Evolutionary conservation across 1,140 invertebrate genomes (phyloP).

Genomic region (Habropoda laboriosa): DNA sequence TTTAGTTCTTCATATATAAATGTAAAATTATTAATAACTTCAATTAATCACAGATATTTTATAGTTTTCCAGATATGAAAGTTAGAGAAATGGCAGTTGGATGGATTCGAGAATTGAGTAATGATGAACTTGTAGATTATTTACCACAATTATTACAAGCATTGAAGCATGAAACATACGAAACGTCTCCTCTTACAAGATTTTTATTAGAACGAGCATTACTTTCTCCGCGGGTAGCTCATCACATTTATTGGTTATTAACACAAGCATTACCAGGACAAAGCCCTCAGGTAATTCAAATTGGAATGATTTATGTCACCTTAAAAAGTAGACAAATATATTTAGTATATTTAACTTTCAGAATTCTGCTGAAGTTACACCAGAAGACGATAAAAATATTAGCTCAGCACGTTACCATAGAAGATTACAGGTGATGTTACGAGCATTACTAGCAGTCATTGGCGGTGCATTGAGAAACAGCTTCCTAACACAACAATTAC

Average conservation of each 20-base stretch:
- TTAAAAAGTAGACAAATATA: not conserved
- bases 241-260: conserved; percentile 97
- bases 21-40: not conserved
- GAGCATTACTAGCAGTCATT: conserved; percentile 92
- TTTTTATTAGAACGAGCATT: conserved; percentile 93
- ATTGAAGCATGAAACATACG: conserved; percentile 96
- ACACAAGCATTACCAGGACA: conserved; percentile 89
- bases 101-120: conserved; percentile 90
- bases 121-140: conserved; percentile 95
- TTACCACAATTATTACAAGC: conserved; percentile 97
- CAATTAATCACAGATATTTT: conserved; percentile 50
- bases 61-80: conserved; percentile 94
- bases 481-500: conserved; percentile 91
- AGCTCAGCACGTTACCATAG: conserved; percentile 87
- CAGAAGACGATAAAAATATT: conserved; percentile 82
- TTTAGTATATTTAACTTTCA: conserved; percentile 54
- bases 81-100: conserved; percentile 92
- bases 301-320: conserved; percentile 5
- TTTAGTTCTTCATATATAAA: not conserved
- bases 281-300: conserved; percentile 84
- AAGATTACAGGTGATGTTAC: conserved; percentile 91
- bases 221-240: conserved; percentile 93
- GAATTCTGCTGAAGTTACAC: conserved; percentile 81
- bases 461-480: conserved; percentile 91
- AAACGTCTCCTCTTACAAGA: conserved; percentile 91